Evolutionary conservation across 2,888 invertebrate genomes (phyloP).

Genomic region (Patella caerulea): DNA sequence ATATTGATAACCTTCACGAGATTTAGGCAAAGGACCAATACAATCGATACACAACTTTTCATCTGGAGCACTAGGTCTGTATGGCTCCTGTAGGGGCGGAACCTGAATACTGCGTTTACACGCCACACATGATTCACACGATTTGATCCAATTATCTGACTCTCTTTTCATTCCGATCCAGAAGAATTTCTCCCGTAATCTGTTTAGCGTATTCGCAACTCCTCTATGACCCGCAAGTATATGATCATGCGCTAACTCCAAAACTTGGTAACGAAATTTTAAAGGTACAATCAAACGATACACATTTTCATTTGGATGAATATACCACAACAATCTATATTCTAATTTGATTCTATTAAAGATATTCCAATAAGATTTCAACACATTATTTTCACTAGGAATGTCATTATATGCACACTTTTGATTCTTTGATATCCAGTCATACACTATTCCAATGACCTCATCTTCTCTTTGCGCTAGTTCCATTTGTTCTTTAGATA

Average conservation of each 20-base stretch:
- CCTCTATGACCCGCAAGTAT: not conserved
- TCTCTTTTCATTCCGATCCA: not conserved
- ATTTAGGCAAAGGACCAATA: not conserved
- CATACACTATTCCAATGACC: not conserved
- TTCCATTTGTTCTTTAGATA: constrained; percentile 5
- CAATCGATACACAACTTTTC: constrained; percentile 11
- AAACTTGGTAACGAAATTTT: not conserved
- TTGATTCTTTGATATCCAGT: not conserved
- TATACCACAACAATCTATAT: not conserved
- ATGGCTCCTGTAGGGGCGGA: not conserved
- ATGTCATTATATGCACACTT: not conserved
- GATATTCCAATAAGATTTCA: not conserved
- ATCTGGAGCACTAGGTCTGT: not conserved
- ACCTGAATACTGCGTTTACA: not conserved
- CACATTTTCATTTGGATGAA: not conserved
- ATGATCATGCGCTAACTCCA: not conserved
- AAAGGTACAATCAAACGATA: not conserved
- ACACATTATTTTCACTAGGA: not conserved
- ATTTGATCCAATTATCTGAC: not conserved
- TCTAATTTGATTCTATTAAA: not conserved
- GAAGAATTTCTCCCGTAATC: not conserved
- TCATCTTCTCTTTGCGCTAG: not conserved
- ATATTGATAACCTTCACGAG: constrained; percentile 2
- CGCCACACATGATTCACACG: not conserved
- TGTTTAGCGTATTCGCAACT: not conserved